A percentile compares a stretch with the other conserved stretches of the same genome.
Evolutionary conservation across 2,888 invertebrate species (phyloP).

Genomic region (Rhagonycha lutea): DNA sequence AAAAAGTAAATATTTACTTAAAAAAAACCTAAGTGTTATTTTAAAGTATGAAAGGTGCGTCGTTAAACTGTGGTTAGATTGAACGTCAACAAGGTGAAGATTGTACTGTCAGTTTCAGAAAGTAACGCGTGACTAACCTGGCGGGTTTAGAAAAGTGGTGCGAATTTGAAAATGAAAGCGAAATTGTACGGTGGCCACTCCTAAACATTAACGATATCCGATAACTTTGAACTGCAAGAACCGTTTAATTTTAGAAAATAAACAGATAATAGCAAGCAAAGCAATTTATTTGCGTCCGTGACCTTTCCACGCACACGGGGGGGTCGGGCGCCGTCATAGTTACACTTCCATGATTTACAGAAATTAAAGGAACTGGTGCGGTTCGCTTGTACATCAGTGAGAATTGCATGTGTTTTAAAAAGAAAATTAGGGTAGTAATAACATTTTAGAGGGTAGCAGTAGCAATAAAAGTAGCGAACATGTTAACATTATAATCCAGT

Average conservation of each 20-base stretch:
- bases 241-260: neutral
- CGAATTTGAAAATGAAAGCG: neutral
- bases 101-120: neutral
- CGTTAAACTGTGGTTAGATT: neutral
- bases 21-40: neutral
- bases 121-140: neutral
- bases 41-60: too few species aligned
- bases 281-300: slow-evolving; percentile 7
- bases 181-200: neutral
- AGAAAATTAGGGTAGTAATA: neutral
- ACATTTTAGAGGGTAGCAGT: neutral
- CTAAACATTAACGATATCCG: neutral
- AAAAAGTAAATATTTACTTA: neutral
- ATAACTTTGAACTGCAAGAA: neutral
- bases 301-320: slow-evolving; percentile 5
- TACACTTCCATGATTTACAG: neutral
- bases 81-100: neutral
- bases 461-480: neutral
- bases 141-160: neutral
- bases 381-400: neutral
- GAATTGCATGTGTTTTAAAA: neutral
- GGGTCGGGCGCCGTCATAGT: neutral
- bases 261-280: neutral
- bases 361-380: neutral
- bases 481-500: neutral